These are phyloP conservation scores for Drosophila ezoana DNA, from an alignment of 2,888 invertebrate species.

Conservation along the genomic window DNA sequence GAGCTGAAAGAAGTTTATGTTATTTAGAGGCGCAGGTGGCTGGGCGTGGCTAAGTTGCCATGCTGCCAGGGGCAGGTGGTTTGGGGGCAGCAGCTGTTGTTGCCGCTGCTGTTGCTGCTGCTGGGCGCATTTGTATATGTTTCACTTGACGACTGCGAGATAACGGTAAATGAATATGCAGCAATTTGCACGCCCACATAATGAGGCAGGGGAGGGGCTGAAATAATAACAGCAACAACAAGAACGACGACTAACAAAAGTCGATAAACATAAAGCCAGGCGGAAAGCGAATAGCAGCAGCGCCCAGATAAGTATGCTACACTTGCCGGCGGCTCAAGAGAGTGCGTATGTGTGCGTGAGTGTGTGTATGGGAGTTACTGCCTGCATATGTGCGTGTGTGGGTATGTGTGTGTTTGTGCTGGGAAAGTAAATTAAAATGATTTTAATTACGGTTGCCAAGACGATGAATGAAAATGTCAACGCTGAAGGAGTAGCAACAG, in stretches of 20 bases:
- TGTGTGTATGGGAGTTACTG: conserved; percentile 22
- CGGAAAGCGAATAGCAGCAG: conserved; percentile 33
- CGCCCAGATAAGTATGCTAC: conserved; percentile 77
- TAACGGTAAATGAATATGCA: conserved; percentile 81
- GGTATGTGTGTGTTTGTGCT: conserved; percentile 48
- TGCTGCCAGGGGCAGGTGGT: conserved; percentile 22
- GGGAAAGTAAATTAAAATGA: conserved; percentile 82
- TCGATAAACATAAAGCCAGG: conserved; percentile 77
- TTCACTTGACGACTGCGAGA: conserved; percentile 76
- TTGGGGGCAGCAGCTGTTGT: conserved; percentile 54
- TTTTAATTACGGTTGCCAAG: conserved; percentile 83
- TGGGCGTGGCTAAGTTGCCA: not conserved
- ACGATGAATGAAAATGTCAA: conserved; percentile 83
- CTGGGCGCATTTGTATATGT: conserved; percentile 62
- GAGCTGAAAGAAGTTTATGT: conserved; percentile 75
- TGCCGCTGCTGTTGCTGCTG: conserved; percentile 50
- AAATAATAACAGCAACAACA: conserved; percentile 66
- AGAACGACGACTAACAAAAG: conserved; percentile 70
- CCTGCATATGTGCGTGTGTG: conserved; percentile 16
- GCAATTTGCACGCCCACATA: conserved; percentile 81
- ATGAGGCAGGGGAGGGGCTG: conserved; percentile 66
- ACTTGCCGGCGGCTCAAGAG: conserved; percentile 33
- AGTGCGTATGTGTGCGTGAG: conserved; percentile 8
- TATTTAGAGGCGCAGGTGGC: conserved; percentile 63
- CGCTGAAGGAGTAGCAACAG: conserved; percentile 38